Evolutionary conservation across 1,140 invertebrate species (phyloP).

Genomic region (Artemia franciscana): DNA sequence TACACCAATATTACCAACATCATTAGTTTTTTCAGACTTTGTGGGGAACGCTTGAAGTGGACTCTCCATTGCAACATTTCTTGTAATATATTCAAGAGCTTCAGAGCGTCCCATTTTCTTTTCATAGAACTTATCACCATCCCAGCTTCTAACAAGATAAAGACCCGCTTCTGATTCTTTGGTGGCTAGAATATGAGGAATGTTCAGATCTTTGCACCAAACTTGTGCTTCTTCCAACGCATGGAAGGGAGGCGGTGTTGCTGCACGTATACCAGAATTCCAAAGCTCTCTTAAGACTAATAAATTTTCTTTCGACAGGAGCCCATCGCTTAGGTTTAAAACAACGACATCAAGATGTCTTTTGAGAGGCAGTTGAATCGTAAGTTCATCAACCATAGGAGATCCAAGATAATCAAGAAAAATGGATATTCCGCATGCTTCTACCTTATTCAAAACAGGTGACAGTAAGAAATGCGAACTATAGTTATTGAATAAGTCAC

Average conservation of each 20-base stretch:
- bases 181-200: conserved; percentile 37
- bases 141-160: conserved; percentile 31
- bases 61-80: neutral
- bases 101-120: conserved; percentile 29
- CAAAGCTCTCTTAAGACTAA: conserved; percentile 32
- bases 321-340: conserved; percentile 30
- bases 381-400: conserved; percentile 22
- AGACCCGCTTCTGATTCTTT: conserved; percentile 35
- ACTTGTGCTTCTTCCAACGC: conserved; percentile 39
- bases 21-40: neutral
- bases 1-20: neutral
- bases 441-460: conserved; percentile 24
- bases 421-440: conserved; percentile 47
- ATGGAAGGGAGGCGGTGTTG: conserved; percentile 25
- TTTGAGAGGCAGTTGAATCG: conserved; percentile 16
- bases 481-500: neutral
- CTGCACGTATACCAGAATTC: conserved; percentile 27
- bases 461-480: conserved; percentile 12
- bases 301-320: conserved; percentile 34
- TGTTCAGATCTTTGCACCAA: conserved; percentile 32
- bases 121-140: conserved; percentile 35
- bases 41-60: neutral
- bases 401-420: conserved; percentile 34
- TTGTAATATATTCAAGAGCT: conserved; percentile 22
- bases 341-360: conserved; percentile 35